Conservation (phyloP, 1,140 invertebrate species). For the Stegodyphus mimosarum region DNA sequence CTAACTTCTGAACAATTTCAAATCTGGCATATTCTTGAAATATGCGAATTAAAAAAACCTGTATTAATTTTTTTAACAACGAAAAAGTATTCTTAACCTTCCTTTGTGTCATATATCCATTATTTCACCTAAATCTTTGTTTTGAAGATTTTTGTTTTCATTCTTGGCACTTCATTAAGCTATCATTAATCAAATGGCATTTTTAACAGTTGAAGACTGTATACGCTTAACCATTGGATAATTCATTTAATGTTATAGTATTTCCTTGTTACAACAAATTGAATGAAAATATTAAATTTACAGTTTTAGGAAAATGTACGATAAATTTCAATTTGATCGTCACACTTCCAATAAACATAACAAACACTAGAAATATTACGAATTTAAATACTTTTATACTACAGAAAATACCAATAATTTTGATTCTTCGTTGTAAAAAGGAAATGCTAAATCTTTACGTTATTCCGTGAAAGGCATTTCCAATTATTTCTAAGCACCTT, state of each 20-base stretch:
- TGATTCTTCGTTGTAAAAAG: not conserved
- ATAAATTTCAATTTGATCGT: not conserved
- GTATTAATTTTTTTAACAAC: not conserved
- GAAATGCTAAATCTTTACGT: not conserved
- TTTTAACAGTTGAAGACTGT: slow-evolving; percentile 4
- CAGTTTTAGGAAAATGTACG: not conserved
- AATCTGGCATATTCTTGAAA: too few species aligned
- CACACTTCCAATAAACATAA: too few species aligned
- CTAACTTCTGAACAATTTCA: too few species aligned
- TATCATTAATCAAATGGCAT: not conserved
- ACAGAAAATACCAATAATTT: not conserved
- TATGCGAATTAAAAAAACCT: too few species aligned
- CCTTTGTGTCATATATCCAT: not conserved
- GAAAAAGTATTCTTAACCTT: not conserved
- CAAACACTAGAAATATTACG: too few species aligned
- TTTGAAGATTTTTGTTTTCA: not conserved
- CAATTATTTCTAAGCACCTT: not conserved
- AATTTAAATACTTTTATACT: too few species aligned
- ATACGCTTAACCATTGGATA: not conserved
- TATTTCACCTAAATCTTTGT: not conserved
- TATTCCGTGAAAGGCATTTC: not conserved
- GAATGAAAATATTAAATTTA: not conserved
- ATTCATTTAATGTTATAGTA: not conserved
- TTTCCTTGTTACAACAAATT: not conserved
- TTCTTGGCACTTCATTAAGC: slow-evolving; percentile 11